Base-by-base conservation (phyloP, 2,888 invertebrate species). In the Pandemis corylana region DNA sequence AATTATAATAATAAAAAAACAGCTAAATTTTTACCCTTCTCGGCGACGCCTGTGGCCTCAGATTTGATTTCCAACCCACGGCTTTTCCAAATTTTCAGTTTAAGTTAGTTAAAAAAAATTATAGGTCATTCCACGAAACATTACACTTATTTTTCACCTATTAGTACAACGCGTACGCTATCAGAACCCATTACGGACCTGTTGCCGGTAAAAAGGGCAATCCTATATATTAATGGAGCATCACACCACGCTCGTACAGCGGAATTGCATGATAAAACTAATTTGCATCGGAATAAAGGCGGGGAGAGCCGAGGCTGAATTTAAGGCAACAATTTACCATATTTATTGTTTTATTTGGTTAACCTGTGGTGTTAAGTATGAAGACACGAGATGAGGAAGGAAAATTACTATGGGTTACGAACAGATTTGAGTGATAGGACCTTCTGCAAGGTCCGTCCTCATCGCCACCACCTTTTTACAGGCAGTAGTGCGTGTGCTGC, bases 261-360 rank as follows among this genome's bases (percentile, higher is more conserved):
- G 77, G 71, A 71, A 78, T 78, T 77, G 81, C 77, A 78, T 81
- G 86, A 83, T 84, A 81, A 82, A 84, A 80, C 76, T 77, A 81
- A 85, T 86, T 86, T 83, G 83, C 85, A 86, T 86, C 82, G 80
- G 84, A 86, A 86, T 85, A 83, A 83, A 79, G 75, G 82, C 20
- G 7, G 9, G n/a, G 12, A 13, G 76, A 78, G 78, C 81, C 79
- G 15, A 76, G 72, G 79, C 77, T 77, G 77, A 77, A 78, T 80
- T 63, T 76, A 65, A 74, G 81, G 77, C 67, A 72, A 44, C 72
- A 72, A 62, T 78, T 78, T 80, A 81, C 70, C 76, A 51, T 61
- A 71, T 72, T 72, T 68, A 68, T 72, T 68, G 46, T 72, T 72
- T 72, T 68, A 64, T 64, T 64, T 46, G 64, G 44, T 64, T 64